Percentiles rank a stretch among this genome's conserved stretches.
Evolutionary conservation across 2,113 vertebrate genomes (phyloP).

Genomic region (Symphodus melops): DNA sequence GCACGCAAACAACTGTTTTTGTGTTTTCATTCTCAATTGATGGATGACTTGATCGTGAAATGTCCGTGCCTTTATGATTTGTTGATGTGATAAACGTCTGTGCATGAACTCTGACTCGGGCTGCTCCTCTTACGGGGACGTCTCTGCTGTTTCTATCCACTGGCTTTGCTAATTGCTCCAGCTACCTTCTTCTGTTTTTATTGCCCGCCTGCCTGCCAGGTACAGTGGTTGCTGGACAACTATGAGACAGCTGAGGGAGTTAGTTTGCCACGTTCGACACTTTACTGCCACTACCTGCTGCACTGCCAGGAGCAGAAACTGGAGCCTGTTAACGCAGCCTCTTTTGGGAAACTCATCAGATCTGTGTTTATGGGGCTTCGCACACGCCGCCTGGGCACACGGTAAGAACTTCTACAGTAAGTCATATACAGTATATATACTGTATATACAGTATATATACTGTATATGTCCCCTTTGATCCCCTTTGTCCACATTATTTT

Average conservation of each 20-base stretch:
- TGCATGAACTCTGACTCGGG: constrained; percentile 37
- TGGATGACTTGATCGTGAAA: constrained; percentile 24
- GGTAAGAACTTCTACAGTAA: too few species aligned
- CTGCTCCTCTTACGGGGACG: neutral
- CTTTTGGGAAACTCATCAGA: constrained; percentile 94
- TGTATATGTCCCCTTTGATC: too few species aligned
- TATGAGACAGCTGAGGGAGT: constrained; percentile 96
- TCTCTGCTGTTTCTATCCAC: neutral
- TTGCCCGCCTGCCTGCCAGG: constrained; percentile 84
- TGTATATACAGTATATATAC: too few species aligned
- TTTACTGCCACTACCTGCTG: constrained; percentile 95
- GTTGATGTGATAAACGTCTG: neutral
- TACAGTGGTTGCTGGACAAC: constrained; percentile 97
- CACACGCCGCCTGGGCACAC: constrained; percentile 91
- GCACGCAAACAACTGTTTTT: constrained; percentile 76
- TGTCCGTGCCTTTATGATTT: constrained; percentile 26
- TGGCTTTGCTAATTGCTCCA: constrained; percentile 77
- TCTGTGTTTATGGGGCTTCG: constrained; percentile 95
- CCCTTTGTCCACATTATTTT: neutral
- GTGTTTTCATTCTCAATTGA: constrained; percentile 64
- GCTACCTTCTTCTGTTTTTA: constrained; percentile 57
- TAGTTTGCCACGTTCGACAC: constrained; percentile 93
- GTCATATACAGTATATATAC: too few species aligned
- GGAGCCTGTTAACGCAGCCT: constrained; percentile 93
- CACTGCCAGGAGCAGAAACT: constrained; percentile 97